These are phyloP conservation scores for Eupithecia subfuscata DNA, from an alignment of 2,888 invertebrate genomes.

Conservation along the genomic window DNA sequence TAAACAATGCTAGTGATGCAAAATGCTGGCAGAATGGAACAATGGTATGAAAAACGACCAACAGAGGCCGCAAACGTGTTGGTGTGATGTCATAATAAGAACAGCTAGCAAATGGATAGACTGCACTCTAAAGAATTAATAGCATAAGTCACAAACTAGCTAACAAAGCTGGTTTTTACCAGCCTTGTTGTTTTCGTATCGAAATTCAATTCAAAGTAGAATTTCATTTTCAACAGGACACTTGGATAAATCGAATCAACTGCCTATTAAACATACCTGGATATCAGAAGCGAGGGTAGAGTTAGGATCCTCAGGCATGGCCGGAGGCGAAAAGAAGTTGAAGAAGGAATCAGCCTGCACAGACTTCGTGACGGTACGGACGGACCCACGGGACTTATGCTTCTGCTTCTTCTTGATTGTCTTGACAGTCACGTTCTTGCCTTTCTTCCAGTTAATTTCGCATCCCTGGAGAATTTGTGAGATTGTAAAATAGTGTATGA, in stretches of 20 bases:
- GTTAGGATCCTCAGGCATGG: constrained; percentile 91
- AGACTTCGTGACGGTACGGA: constrained; percentile 97
- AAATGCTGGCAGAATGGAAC: background rate
- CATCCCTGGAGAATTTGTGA: constrained; percentile 86
- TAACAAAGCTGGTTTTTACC: background rate
- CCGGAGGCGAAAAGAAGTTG: constrained; percentile 98
- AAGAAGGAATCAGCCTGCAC: constrained; percentile 99
- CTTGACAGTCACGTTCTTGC: constrained; percentile 98
- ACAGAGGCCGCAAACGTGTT: background rate
- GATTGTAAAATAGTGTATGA: background rate
- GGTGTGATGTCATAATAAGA: background rate
- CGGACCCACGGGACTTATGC: constrained; percentile 97
- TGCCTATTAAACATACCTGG: constrained; percentile 74
- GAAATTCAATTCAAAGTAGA: too few species aligned
- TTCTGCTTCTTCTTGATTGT: constrained; percentile 99
- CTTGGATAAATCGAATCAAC: background rate
- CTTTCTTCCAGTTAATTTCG: constrained; percentile 98
- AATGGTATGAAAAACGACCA: background rate
- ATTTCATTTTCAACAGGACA: background rate
- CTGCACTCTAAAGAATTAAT: background rate
- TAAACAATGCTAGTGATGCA: background rate
- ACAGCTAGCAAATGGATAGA: background rate
- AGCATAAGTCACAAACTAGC: background rate
- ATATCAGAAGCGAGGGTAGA: constrained; percentile 95
- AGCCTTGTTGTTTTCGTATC: background rate